Conservation (phyloP, 2,888 invertebrate species). For the Drosophila gaucha region DNA sequence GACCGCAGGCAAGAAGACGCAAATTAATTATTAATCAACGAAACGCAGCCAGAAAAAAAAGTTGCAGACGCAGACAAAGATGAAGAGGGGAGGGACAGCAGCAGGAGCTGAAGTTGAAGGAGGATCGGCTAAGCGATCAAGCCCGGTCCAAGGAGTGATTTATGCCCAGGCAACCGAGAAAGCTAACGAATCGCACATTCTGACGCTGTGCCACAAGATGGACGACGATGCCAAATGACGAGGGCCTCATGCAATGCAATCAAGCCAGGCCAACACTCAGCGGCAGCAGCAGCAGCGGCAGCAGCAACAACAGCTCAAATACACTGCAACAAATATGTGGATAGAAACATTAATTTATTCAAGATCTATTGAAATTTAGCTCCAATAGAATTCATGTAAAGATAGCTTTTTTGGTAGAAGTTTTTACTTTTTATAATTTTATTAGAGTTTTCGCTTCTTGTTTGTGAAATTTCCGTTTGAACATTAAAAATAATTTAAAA, state of each 20-base stretch:
- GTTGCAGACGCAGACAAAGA: slow-evolving; percentile 8
- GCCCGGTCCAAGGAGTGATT: slow-evolving; percentile 65
- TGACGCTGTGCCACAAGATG: slow-evolving; percentile 78
- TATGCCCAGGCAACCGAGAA: slow-evolving; percentile 71
- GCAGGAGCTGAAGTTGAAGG: slow-evolving; percentile 21
- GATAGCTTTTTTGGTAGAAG: no score
- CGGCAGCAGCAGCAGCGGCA: slow-evolving; percentile 47
- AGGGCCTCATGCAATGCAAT: slow-evolving; percentile 65
- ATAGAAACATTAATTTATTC: no score
- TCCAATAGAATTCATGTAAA: no score
- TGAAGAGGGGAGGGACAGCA: background rate
- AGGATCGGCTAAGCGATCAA: slow-evolving; percentile 48
- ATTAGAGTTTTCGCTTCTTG: no score
- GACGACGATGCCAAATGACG: slow-evolving; percentile 67
- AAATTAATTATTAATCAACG: slow-evolving; percentile 85
- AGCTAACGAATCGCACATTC: slow-evolving; percentile 75
- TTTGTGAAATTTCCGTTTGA: no score
- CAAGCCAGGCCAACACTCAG: slow-evolving; percentile 54
- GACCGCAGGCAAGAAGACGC: slow-evolving; percentile 72
- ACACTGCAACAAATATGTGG: slow-evolving; percentile 28
- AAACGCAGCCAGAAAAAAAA: slow-evolving; percentile 63
- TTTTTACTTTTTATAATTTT: no score
- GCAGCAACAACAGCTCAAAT: slow-evolving; percentile 11
- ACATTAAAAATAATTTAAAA: no score
- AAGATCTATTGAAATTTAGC: no score